Evolutionary conservation across 2,888 invertebrate genomes (phyloP), one percentile per base, ranked within the genome.

Genomic region (Agelastica alni): DNA sequence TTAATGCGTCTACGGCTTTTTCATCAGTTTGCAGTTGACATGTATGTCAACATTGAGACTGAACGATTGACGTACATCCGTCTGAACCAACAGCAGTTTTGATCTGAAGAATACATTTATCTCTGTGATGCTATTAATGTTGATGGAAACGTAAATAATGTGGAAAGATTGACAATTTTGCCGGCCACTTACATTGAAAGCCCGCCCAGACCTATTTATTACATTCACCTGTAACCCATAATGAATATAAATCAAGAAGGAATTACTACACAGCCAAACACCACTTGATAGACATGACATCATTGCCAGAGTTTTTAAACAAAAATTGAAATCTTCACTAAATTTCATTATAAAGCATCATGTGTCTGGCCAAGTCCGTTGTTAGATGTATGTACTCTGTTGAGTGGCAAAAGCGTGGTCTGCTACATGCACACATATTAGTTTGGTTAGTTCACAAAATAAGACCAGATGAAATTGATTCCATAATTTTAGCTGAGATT

Each of bases 41-140:
- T 37, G 18, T 37, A 74, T 57, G 72, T 60, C 0, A 75, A 75
- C 67, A 68, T 75, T 6, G 74, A 75, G 57, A 68, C 62, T 3
- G 73, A 75, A 66, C 67, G 72, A 6, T 22, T 22, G 9, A 9
- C 22, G 22, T 22, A 6, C 22, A 22, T 22, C 51, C 59, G 22
- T 6, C 7, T 22, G 5, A 22, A 22, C 7, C 22, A 22, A 1
- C 5, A 4, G 7, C 4, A 22, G 22, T 6, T 22, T 6, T 9
- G 53, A 58, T 55, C 52, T 69, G 17, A 70, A 67, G 31, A 62
- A 73, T 9, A 74, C 72, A 9, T 68, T 73, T 9, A 22, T 9
- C 9, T 22, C 6, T 9, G 22, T 22, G 22, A 22, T 22, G 22
- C 22, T 22, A 22, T 22, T 22, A 4, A 22, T 22, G 4, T 9